These are phyloP conservation scores for Prionace glauca DNA, from an alignment of 2,797 vertebrate species.

Conservation along the genomic window DNA sequence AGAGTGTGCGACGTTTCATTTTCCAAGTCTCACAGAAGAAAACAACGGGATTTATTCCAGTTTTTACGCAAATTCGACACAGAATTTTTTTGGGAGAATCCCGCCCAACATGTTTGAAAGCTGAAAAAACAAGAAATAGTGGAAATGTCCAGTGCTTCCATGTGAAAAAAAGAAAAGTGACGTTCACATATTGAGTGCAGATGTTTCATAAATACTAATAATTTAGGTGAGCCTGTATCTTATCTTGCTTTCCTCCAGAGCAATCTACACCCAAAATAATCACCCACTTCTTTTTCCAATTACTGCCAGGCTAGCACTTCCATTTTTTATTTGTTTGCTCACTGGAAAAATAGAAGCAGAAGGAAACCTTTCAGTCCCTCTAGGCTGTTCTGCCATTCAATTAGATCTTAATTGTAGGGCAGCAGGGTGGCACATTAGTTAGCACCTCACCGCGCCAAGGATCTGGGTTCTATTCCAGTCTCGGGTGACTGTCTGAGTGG, in stretches of 20 bases:
- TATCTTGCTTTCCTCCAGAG: neutral
- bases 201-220: neutral
- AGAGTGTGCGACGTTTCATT: no score
- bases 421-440: no score
- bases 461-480: no score
- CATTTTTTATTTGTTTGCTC: neutral
- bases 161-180: neutral
- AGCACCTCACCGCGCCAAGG: no score
- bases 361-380: neutral
- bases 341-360: neutral
- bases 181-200: neutral
- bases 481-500: no score
- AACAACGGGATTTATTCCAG: no score
- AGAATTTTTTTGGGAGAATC: no score
- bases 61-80: no score
- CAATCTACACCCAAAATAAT: neutral
- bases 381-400: neutral
- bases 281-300: neutral
- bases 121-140: neutral
- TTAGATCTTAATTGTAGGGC: neutral
- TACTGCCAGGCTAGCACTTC: neutral
- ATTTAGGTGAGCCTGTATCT: neutral
- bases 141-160: neutral
- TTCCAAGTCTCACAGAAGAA: no score
- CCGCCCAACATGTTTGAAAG: neutral